Base-by-base conservation (phyloP, 2,113 vertebrate species). In the Larimichthys polyactis region DNA sequence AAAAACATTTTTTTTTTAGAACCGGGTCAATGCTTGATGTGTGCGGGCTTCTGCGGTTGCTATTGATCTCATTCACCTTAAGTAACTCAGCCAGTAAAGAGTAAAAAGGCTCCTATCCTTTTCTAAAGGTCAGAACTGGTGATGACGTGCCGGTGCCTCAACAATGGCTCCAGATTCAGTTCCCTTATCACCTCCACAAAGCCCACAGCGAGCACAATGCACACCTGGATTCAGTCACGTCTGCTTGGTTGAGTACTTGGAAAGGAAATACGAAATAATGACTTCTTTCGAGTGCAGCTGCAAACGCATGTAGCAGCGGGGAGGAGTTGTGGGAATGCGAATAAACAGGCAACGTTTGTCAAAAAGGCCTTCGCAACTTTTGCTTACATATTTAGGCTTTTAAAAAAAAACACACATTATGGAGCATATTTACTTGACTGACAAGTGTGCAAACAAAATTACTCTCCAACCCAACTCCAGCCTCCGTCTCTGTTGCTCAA, bases 51-150 rank as follows among this genome's bases (percentile, higher is more conserved):
- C 15, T 48, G 15, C 29, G 58, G 73, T 24, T 70, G 63, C 84
- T 27, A 70, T 24, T 63, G 75, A 86, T 78, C 74, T 36, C 36
- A 24, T 74, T 86, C 67, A 58, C 66, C 63, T 78, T 9, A 82
- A 68, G 82, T 71, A 79, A 87, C 68, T 52, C 40, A 15, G 24
- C 22, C 69, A 40, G 57, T 3, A 15, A n/a, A 10, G 64, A 82
- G 51, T 11, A 64, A 40, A 88, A 63, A 66, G 73, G 60, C 77
- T 81, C 20, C 24, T 71, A 79, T 87, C 66, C 63, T 75, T 79
- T 78, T 67, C 29, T 71, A 85, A 91, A 90, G 90, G 85, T 91
- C 88, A 91, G 59, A 54, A 16, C 54, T 36, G 52, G 64, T 2
- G 22, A 81, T 49, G 46, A 65, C 43, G 32, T 20, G 16, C 64